A percentile compares a stretch with the other conserved stretches of the same genome.
phyloP scores from a whole-genome alignment of 2,797 vertebrate genomes.

The Mormyrus proboscirostris region DNA sequence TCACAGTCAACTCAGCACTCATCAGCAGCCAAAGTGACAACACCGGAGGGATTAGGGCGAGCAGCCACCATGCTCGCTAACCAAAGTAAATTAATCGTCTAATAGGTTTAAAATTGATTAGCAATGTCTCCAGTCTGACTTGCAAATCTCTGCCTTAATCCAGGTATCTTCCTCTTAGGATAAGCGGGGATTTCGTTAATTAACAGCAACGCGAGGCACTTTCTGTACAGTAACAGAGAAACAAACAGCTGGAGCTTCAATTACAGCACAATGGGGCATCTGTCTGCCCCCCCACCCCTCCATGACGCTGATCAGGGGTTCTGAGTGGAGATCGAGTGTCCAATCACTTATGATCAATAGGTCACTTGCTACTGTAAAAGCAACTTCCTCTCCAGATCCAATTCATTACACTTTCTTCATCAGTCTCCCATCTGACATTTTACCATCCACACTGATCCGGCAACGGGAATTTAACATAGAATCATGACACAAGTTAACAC shows the following conservation, averaged over 20 bases:
- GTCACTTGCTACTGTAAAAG: not conserved
- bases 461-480: not conserved
- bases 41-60: slow-evolving; percentile 48
- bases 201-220: slow-evolving; percentile 47
- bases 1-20: slow-evolving; percentile 51
- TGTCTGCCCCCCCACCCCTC: not conserved
- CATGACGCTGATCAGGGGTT: not conserved
- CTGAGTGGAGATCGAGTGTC: not conserved
- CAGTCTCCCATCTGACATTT: not conserved
- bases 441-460: not conserved
- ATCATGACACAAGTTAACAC: not conserved
- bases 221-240: slow-evolving; percentile 46
- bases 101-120: slow-evolving; percentile 63
- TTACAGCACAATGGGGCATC: not conserved
- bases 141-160: slow-evolving; percentile 63
- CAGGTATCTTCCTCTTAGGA: slow-evolving; percentile 57
- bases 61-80: slow-evolving; percentile 50
- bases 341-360: slow-evolving; percentile 14
- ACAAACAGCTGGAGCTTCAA: slow-evolving; percentile 49
- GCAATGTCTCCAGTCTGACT: slow-evolving; percentile 55
- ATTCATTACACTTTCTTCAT: not conserved
- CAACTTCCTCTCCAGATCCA: not conserved
- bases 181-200: slow-evolving; percentile 63
- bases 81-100: slow-evolving; percentile 60
- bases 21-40: slow-evolving; percentile 52